Evolutionary conservation across 1,140 invertebrate species (phyloP), one percentile per base, ranked within the genome.

Genomic region (Cataglyphis hispanica): DNA sequence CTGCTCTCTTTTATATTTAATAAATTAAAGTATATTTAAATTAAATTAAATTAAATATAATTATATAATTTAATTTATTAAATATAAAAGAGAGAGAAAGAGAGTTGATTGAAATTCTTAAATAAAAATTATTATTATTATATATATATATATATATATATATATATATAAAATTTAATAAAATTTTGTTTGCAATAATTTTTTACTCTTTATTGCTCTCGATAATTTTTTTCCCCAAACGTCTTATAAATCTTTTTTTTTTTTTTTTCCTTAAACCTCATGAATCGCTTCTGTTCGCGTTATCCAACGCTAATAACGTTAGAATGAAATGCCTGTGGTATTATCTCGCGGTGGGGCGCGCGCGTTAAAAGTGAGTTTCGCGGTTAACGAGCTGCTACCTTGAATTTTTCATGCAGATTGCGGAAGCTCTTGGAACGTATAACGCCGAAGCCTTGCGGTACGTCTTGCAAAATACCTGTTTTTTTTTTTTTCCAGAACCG

Each of bases 391-490:
- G 77, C 63, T 56, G 34, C 25, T 27, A 50, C 22, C 13, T 25
- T 22, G 37, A 56, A 81, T 72, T 81, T 81, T 40, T 72, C 67
- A 72, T 72, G 78, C 66, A 70, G 66, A 81, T 81, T 72, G 66
- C 34, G 46, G 77, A 80, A 81, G 78, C 66, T 81, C 66, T 27
- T 43, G 66, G 50, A 70, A 61, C 66, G 64, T 81, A 40, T 70
- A 77, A 66, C 37, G 53, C 50, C 25, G 66, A 81, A 81, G 78
- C 78, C 78, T 72, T 72, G 78, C 78, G 78, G 25, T 69, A 31
- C 34, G 37, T 61, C 78, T 83, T 60, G 66, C 46, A 74, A 61
- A 83, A 74, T 74, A 83, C 61, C 40, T 75, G 40, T 27, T 72
- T 72, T 77, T 46, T 72, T 53, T 25, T 83, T 60, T 64, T 34